Percentiles rank a stretch among this genome's conserved stretches.
phyloP scores from a whole-genome alignment of 92 coral and sea anemone species.

The Blastomussa wellsi region DNA sequence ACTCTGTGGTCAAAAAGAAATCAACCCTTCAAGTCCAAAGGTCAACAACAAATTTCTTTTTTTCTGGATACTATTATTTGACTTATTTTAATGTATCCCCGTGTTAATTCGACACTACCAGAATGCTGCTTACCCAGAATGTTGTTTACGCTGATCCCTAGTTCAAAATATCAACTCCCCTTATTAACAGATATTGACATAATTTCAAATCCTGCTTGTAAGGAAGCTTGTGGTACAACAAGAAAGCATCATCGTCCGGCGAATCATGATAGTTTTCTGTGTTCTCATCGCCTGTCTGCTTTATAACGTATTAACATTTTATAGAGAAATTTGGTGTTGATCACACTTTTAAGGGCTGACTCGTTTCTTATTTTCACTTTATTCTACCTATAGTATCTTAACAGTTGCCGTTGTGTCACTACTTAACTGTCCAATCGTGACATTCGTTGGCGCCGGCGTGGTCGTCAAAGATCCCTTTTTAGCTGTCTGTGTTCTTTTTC shows the following conservation, averaged over 20 bases:
- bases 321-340: background rate
- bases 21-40: background rate
- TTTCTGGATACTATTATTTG: background rate
- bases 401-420: slow-evolving; percentile 8
- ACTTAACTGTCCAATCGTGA: background rate
- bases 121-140: too few relatives aligned
- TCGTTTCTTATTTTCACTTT: background rate
- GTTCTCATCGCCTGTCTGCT: background rate
- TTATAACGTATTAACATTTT: background rate
- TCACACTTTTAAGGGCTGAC: background rate
- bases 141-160: background rate
- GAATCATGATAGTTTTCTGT: background rate
- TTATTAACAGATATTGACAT: background rate
- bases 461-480: slow-evolving; percentile 23
- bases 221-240: background rate
- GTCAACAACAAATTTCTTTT: background rate
- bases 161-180: background rate
- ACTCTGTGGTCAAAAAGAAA: background rate
- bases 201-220: background rate
- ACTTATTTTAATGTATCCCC: background rate
- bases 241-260: background rate
- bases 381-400: background rate
- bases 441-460: slow-evolving; percentile 7
- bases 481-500: slow-evolving; percentile 27
- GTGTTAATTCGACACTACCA: too few relatives aligned